A percentile compares a stretch with the other conserved stretches of the same genome.
phyloP scores from a whole-genome alignment of 2,113 vertebrate genomes.

The Atherinomorus stipes region DNA sequence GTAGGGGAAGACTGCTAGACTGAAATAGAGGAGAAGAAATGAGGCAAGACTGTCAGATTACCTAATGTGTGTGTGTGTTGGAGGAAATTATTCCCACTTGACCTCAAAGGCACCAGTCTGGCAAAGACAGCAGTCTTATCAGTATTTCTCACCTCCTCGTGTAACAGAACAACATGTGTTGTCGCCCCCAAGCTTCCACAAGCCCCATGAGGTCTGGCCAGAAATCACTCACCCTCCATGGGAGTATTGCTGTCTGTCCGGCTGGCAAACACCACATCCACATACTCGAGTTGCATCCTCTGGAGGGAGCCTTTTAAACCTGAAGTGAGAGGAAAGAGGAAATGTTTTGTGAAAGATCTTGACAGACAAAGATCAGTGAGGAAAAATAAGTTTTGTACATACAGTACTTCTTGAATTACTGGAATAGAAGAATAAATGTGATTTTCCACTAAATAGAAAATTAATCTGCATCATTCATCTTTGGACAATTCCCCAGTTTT shows the following conservation, averaged over 20 bases:
- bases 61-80: constrained; percentile 19
- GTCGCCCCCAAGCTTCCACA: constrained; percentile 14
- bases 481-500: not conserved
- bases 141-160: constrained; percentile 64
- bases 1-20: constrained; percentile 47
- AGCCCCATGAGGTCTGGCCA: not conserved
- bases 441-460: not conserved
- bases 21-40: constrained; percentile 63
- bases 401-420: not conserved
- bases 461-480: constrained; percentile 17
- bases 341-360: constrained; percentile 1
- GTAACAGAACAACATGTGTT: constrained; percentile 57
- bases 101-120: constrained; percentile 7
- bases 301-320: constrained; percentile 95
- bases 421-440: constrained; percentile 3
- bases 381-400: not conserved
- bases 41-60: constrained; percentile 44
- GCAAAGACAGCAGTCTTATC: constrained; percentile 2
- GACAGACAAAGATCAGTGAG: not conserved
- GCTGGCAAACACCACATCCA: constrained; percentile 98
- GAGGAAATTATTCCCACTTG: constrained; percentile 6
- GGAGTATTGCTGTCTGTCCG: constrained; percentile 95
- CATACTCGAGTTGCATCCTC: constrained; percentile 96
- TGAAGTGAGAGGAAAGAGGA: constrained; percentile 59
- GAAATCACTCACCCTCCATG: constrained; percentile 92